Base-by-base conservation (phyloP, 2,797 vertebrate species). In the Sebastes goodei region DNA sequence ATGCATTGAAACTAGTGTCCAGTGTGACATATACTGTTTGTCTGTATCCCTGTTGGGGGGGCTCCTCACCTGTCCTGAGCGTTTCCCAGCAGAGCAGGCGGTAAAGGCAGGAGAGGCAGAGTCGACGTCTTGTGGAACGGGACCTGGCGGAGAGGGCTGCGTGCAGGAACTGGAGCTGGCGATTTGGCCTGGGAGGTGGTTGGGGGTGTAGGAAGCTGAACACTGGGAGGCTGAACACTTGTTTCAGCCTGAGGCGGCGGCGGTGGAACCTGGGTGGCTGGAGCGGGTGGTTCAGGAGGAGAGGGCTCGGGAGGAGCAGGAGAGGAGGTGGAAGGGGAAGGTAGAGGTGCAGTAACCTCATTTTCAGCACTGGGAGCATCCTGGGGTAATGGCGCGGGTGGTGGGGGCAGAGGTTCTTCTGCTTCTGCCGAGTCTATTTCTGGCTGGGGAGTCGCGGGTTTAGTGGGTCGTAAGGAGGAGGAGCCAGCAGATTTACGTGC, bases 91-190 rank as follows among this genome's bases (percentile, higher is more conserved):
- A 99, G 95, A 89, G 96, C 81, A 21, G 98, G 98, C 25, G 98
- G 98, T 57, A 99, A 95, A 55, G 98, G 98, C 74, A 99, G 95
- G 53, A 95, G 98, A 73, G 98, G 98, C 91, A 99, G 93, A 2
- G 98, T 99, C 62, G 98, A 99, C 3, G 98, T 99, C 95, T 99
- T 99, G 93, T 97, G 93, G 62, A 97, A 94, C 14, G 96, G 83
- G 0, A 91, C 89, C 76, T 82, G 93, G 11, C 92, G 88, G 79
- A 83, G 23, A 76, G 95, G 94, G 78, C 95, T 96, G 29, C 91
- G 93, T 2, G 89, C 23, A 4, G 96, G 93, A 93, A 84, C 6
- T 64, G 92, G 46, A 83, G 96, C 91, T 21, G 96, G 94, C 81
- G 92, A 95, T 94, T 96, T 94, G 30, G 94, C 0, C 84, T 94